A percentile compares a stretch with the other conserved stretches of the same genome.
Evolutionary conservation across 2,113 vertebrate species (phyloP).

Genomic region (Ophiodon elongatus): DNA sequence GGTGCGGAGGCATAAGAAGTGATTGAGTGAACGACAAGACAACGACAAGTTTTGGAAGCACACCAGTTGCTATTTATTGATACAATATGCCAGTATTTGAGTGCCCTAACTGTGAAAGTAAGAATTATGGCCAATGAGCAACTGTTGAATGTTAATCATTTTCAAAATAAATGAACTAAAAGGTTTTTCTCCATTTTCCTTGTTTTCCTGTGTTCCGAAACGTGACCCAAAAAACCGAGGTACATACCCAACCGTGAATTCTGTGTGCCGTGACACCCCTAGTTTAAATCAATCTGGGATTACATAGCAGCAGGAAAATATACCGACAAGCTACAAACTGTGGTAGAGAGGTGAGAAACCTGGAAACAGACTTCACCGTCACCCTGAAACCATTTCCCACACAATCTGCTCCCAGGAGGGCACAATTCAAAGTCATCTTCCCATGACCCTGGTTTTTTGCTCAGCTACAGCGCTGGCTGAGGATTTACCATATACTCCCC

Average conservation of each 20-base stretch:
- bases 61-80: no score
- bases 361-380: constrained; percentile 5
- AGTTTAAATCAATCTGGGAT: neutral
- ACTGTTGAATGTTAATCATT: neutral
- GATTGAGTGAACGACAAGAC: no score
- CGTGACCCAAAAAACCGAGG: neutral
- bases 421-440: constrained; percentile 21
- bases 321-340: neutral
- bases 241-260: neutral
- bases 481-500: neutral
- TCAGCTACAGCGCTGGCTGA: neutral
- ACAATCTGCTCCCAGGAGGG: neutral
- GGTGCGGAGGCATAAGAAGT: no score
- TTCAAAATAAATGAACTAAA: neutral
- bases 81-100: no score
- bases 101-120: neutral
- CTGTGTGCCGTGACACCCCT: neutral
- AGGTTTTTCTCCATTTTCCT: neutral
- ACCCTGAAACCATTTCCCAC: constrained; percentile 11
- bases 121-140: neutral
- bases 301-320: neutral
- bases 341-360: constrained; percentile 1
- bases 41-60: no score
- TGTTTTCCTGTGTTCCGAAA: neutral
- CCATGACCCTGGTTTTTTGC: neutral